phyloP scores from a whole-genome alignment of 2,888 invertebrate species.

The Escarpia spicata region DNA sequence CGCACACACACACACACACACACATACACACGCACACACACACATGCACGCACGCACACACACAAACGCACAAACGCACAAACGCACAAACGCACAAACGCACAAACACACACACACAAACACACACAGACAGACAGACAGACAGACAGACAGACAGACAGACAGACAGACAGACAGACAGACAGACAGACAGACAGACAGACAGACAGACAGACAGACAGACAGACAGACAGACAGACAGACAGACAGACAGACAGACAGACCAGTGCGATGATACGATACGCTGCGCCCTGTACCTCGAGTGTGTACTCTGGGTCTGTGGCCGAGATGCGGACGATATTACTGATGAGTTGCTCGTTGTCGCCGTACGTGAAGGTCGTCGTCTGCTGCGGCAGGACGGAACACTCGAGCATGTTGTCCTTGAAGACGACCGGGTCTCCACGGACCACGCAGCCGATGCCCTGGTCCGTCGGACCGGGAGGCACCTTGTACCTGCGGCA shows the following conservation, averaged over 20 bases:
- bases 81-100: too few species aligned
- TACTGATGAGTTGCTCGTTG: constrained; percentile 57
- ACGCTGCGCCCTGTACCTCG: constrained; percentile 34
- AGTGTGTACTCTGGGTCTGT: constrained; percentile 34
- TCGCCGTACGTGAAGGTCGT: constrained; percentile 46
- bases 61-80: too few species aligned
- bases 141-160: too few species aligned
- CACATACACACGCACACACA: too few species aligned
- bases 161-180: too few species aligned
- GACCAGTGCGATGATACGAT: background rate
- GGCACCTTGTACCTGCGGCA: constrained; percentile 28
- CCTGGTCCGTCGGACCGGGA: constrained; percentile 30
- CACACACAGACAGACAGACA: too few species aligned
- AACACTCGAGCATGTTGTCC: constrained; percentile 41
- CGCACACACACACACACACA: too few species aligned
- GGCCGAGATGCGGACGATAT: constrained; percentile 44
- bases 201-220: too few species aligned
- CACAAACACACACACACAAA: too few species aligned
- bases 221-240: background rate
- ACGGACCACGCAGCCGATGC: constrained; percentile 48
- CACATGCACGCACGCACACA: too few species aligned
- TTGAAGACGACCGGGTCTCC: constrained; percentile 43
- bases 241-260: background rate
- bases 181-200: too few species aligned
- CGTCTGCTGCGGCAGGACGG: constrained; percentile 46